Base-by-base conservation (phyloP, 2,113 vertebrate species). In the Colaptes auratus region DNA sequence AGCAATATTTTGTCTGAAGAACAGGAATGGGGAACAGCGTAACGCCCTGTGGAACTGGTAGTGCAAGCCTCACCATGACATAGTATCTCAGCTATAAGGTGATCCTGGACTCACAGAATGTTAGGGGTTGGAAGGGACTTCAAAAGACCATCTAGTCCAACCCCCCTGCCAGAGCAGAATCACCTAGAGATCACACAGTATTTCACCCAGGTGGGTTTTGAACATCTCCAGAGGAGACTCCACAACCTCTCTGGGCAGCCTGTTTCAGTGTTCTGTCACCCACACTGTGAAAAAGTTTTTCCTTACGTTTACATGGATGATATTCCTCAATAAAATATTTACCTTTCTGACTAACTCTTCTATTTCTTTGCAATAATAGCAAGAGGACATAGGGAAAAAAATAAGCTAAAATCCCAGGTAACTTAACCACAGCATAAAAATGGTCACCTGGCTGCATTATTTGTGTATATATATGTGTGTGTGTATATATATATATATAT, bases 61-160 rank as follows among this genome's bases (percentile, higher is more conserved):
- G 28, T 3, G 5, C 0, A 1, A 58, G 30, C 13, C 27, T 74
- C 12, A 25, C 9, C 4, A 2, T 2, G 6, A 27, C 28, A 46
- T 21, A 13, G 15, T 23, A 28, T 9, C 15, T 69, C 0, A 0
- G 48, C 19, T 73, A 2, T 7, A 74, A 33, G 21, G 14, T 2
- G 0, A 52, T 52, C 23, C 10, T 23, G 24, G 23, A 52, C 23
- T 52, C 50, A 52, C 50, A 24, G 50, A 52, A 24, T 24, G 12
- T 7, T 25, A 52, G 12, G 50, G 50, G 11, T 24, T 52, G 50
- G 50, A 52, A 52, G 12, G 50, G 24, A 52, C 23, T 24, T 52
- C 50, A 52, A 52, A 52, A 52, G 23, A 25, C 21, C 12, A 24
- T 12, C 23, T 24, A 52, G 50, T 24, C 24, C 17, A 52, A 52